These are phyloP conservation scores for Melanotaenia trifasciata DNA, from an alignment of 2,797 vertebrate genomes.

Conservation along the genomic window DNA sequence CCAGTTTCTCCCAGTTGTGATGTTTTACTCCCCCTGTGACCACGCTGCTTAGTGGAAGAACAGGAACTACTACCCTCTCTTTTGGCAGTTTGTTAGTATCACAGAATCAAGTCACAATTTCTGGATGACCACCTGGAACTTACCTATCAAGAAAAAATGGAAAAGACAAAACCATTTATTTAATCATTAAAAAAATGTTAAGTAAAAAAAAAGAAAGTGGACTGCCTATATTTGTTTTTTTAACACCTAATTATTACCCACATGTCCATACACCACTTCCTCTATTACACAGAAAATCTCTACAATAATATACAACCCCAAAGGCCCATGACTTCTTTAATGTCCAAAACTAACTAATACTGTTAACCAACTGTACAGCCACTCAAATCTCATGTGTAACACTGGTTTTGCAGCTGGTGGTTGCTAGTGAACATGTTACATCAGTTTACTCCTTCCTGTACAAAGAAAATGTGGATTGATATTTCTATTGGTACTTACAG, in stretches of 20 bases:
- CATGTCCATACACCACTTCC: background rate
- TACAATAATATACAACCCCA: background rate
- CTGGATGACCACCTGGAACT: slow-evolving; percentile 88
- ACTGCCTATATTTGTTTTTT: background rate
- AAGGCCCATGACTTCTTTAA: background rate
- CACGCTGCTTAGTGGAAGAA: slow-evolving; percentile 5
- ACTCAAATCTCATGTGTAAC: background rate
- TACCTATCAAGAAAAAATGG: slow-evolving; percentile 76
- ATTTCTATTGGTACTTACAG: slow-evolving; percentile 81
- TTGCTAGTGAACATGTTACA: background rate
- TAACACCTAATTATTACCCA: no score
- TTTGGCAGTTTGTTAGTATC: slow-evolving; percentile 13
- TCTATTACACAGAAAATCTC: background rate
- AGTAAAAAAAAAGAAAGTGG: background rate
- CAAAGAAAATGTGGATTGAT: background rate
- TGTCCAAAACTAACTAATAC: background rate
- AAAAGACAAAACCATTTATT: background rate
- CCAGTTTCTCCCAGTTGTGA: slow-evolving; percentile 15
- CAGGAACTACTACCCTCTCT: slow-evolving; percentile 17
- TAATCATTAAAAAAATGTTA: background rate
- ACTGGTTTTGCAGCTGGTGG: background rate
- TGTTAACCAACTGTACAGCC: background rate
- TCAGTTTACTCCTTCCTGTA: background rate
- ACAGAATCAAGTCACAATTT: slow-evolving; percentile 73
- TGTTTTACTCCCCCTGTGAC: slow-evolving; percentile 4